phyloP scores from a whole-genome alignment of 2,797 vertebrate genomes.

The Rhyacichthys aspro region DNA sequence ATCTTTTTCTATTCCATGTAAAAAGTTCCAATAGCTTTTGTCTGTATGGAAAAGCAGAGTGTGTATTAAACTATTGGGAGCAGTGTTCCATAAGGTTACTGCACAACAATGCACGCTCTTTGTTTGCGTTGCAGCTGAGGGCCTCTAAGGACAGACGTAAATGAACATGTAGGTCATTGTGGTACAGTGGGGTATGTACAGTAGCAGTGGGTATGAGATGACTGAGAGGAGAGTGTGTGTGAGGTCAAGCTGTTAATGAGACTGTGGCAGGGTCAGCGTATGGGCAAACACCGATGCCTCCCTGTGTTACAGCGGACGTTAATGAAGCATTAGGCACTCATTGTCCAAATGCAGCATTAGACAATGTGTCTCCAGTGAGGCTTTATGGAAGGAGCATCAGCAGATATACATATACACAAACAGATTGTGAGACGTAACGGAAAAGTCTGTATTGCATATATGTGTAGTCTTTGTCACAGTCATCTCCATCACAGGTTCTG shows the following conservation, averaged over 20 bases:
- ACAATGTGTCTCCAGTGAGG: no score
- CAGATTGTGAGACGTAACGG: no score
- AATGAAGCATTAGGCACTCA: conserved; percentile 30
- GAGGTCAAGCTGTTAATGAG: neutral
- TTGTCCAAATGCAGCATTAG: conserved; percentile 10
- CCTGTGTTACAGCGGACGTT: conserved; percentile 25
- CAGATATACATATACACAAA: no score
- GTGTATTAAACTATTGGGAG: conserved; percentile 14
- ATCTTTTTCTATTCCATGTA: no score
- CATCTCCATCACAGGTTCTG: no score
- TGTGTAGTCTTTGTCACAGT: no score
- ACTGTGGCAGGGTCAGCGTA: neutral
- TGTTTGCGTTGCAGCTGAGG: conserved; percentile 72
- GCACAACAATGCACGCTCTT: conserved; percentile 59
- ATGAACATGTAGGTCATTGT: conserved; percentile 68
- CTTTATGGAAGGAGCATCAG: no score
- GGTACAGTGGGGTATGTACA: conserved; percentile 29
- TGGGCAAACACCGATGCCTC: conserved; percentile 20
- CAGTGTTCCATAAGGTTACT: conserved; percentile 60
- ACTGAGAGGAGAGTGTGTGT: neutral
- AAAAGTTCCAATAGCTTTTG: no score
- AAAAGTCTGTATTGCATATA: no score
- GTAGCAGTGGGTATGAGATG: conserved; percentile 31
- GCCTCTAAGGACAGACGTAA: conserved; percentile 60
- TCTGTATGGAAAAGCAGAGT: conserved; percentile 11